Conservation (phyloP, 2,113 vertebrate genomes). For the Sturnira hondurensis region DNA sequence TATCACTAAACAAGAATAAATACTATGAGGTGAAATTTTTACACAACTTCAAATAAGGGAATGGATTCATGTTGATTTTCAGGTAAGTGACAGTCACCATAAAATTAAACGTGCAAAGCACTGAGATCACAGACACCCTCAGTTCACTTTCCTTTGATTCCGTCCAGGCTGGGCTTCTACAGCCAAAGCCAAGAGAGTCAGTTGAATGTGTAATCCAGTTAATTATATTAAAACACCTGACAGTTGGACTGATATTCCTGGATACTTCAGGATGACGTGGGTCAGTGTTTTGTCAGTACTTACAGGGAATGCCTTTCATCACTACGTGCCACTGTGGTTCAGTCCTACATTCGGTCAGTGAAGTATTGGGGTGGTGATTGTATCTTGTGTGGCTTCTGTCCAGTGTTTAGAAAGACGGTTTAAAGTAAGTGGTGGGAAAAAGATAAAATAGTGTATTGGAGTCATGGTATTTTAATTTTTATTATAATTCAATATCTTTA, state of each 20-base stretch:
- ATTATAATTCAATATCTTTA: background rate
- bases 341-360: background rate
- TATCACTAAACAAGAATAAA: background rate
- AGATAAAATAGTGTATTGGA: background rate
- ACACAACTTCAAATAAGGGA: background rate
- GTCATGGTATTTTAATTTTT: background rate
- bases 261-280: background rate
- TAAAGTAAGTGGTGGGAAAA: background rate
- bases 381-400: background rate
- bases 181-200: background rate
- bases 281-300: background rate
- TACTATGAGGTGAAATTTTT: background rate
- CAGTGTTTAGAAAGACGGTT: background rate
- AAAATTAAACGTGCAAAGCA: background rate
- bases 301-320: background rate
- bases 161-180: background rate
- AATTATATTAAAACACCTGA: background rate
- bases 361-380: background rate
- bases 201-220: background rate
- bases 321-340: background rate
- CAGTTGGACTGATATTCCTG: background rate
- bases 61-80: background rate
- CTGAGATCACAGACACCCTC: background rate
- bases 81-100: background rate
- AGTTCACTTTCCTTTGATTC: background rate